phyloP scores from a whole-genome alignment of 2,888 invertebrate genomes.

The Chloromyia formosa region DNA sequence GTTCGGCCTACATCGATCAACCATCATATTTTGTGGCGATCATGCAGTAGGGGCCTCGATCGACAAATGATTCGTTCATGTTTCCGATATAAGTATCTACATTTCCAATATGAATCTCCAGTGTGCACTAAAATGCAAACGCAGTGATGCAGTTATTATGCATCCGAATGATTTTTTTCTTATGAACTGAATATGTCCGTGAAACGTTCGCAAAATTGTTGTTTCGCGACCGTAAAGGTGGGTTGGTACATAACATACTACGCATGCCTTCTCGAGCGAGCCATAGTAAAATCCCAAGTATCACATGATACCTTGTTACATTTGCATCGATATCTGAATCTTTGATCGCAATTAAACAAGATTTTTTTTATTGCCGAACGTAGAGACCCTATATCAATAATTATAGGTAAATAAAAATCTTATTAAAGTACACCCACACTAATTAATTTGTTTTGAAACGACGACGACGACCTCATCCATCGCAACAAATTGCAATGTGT shows the following conservation, averaged over 20 bases:
- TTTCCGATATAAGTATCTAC: background rate
- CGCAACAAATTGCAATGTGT: background rate
- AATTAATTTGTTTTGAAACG: constrained; percentile 44
- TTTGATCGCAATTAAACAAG: constrained; percentile 44
- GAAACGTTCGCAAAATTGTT: background rate
- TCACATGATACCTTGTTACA: constrained; percentile 30
- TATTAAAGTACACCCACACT: constrained; percentile 46
- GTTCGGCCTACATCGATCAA: constrained; percentile 38
- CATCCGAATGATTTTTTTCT: background rate
- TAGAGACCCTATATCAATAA: constrained; percentile 37
- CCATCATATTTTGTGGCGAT: constrained; percentile 8
- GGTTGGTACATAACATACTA: constrained; percentile 3
- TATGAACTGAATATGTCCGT: background rate
- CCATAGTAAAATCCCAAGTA: constrained; percentile 2
- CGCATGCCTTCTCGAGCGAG: background rate
- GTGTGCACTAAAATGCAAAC: background rate
- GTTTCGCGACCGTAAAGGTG: background rate
- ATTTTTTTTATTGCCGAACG: constrained; percentile 21
- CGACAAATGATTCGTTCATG: background rate
- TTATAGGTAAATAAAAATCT: constrained; percentile 45
- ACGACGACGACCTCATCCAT: background rate
- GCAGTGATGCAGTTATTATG: background rate
- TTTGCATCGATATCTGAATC: constrained; percentile 45
- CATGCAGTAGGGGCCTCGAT: background rate
- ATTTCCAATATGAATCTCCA: background rate